These are phyloP conservation scores for Opisthograptis luteolata DNA, from an alignment of 2,888 invertebrate species.

Conservation along the genomic window DNA sequence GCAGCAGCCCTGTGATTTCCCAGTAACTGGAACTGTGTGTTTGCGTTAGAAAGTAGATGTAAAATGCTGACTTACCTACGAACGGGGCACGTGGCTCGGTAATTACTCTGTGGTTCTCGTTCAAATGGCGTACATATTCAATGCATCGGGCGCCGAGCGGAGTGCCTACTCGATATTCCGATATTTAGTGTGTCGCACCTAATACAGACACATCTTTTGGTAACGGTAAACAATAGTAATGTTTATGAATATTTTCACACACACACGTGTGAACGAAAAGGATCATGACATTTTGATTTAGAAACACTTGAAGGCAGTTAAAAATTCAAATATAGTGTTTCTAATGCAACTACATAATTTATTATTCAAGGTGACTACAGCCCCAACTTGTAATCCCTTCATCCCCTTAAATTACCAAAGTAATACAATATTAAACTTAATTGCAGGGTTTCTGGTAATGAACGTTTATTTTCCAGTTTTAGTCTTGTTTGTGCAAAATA, in stretches of 20 bases:
- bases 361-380: slow-evolving; percentile 23
- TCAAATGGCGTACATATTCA: slow-evolving; percentile 31
- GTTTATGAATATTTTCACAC: slow-evolving; percentile 1
- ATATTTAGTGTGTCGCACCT: slow-evolving; percentile 13
- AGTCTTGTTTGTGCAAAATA: slow-evolving; percentile 26
- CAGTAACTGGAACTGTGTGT: slow-evolving; percentile 43
- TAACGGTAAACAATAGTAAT: neutral
- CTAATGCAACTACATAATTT: slow-evolving; percentile 23
- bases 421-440: slow-evolving; percentile 40
- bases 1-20: slow-evolving; percentile 50
- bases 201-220: slow-evolving; percentile 2
- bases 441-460: slow-evolving; percentile 36
- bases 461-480: slow-evolving; percentile 34
- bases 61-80: slow-evolving; percentile 17
- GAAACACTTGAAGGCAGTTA: neutral
- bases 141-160: slow-evolving; percentile 13
- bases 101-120: slow-evolving; percentile 44
- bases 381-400: slow-evolving; percentile 31
- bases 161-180: slow-evolving; percentile 15
- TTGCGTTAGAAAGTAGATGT: slow-evolving; percentile 48
- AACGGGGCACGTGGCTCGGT: slow-evolving; percentile 33
- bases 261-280: neutral
- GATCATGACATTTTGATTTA: neutral
- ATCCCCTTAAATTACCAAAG: slow-evolving; percentile 35
- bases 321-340: slow-evolving; percentile 5